These are phyloP conservation scores for Zoanthus solanderi DNA, from an alignment of 92 coral and sea anemone genomes.

Conservation along the genomic window DNA sequence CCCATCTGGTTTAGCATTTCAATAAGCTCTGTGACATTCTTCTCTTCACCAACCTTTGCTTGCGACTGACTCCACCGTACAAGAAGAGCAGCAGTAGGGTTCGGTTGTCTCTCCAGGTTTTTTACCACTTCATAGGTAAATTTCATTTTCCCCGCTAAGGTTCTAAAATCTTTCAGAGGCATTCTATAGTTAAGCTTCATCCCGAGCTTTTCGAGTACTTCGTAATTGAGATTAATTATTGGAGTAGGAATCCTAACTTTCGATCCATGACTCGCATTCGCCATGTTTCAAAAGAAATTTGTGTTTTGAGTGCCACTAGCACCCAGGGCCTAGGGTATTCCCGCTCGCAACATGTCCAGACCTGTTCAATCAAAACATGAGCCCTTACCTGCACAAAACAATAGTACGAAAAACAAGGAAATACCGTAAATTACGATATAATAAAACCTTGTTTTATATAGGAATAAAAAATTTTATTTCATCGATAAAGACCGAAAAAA, in stretches of 20 bases:
- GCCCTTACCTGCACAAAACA: not conserved
- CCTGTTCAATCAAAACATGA: not conserved
- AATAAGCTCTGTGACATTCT: slow-evolving; percentile 80
- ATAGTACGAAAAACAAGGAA: not conserved
- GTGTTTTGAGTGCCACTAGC: not conserved
- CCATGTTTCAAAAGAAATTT: slow-evolving; percentile 31
- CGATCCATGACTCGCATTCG: slow-evolving; percentile 5
- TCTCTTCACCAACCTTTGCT: slow-evolving; percentile 68
- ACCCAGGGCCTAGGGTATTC: slow-evolving; percentile 21
- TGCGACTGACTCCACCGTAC: slow-evolving; percentile 78
- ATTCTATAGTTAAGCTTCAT: slow-evolving; percentile 90
- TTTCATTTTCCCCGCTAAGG: slow-evolving; percentile 84
- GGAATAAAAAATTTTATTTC: not conserved
- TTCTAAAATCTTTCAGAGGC: slow-evolving; percentile 82
- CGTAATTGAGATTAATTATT: slow-evolving; percentile 63
- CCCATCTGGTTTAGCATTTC: slow-evolving; percentile 75
- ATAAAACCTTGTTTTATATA: not conserved
- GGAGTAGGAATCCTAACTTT: slow-evolving; percentile 59
- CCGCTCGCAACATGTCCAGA: slow-evolving; percentile 13
- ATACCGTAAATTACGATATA: not conserved
- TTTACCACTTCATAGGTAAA: slow-evolving; percentile 73
- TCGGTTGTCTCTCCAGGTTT: slow-evolving; percentile 76
- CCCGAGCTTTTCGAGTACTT: slow-evolving; percentile 77
- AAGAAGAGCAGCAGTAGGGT: slow-evolving; percentile 80
- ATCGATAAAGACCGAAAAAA: not conserved